These are phyloP conservation scores for Sinocyclocheilus anshuiensis DNA, from an alignment of 2,113 vertebrate genomes.

Conservation along the genomic window DNA sequence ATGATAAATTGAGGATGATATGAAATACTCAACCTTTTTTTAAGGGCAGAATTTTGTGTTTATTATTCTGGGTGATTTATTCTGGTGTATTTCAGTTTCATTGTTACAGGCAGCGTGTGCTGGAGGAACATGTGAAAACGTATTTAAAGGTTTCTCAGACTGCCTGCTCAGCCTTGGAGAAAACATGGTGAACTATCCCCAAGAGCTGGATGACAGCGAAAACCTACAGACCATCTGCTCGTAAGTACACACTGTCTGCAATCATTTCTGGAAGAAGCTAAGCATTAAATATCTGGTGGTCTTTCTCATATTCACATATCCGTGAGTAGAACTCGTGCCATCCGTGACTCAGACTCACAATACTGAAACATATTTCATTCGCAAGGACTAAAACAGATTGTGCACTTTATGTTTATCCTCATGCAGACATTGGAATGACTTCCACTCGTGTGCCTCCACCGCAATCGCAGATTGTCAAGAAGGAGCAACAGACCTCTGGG, in stretches of 20 bases:
- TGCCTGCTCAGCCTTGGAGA: slow-evolving; percentile 86
- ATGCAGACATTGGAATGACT: slow-evolving; percentile 86
- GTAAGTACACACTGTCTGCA: slow-evolving; percentile 71
- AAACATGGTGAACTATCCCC: slow-evolving; percentile 84
- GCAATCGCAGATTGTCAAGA: slow-evolving; percentile 88
- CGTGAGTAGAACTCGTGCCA: neutral
- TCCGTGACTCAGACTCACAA: neutral
- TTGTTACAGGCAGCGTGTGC: slow-evolving; percentile 81
- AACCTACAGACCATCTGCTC: slow-evolving; percentile 85
- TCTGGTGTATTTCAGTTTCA: slow-evolving; percentile 69
- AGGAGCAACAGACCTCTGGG: slow-evolving; percentile 86
- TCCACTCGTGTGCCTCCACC: slow-evolving; percentile 84
- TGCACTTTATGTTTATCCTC: slow-evolving; percentile 11
- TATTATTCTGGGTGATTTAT: neutral
- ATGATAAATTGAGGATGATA: neutral
- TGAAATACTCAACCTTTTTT: neutral
- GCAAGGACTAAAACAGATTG: neutral
- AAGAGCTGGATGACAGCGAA: slow-evolving; percentile 82
- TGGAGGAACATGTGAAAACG: slow-evolving; percentile 81
- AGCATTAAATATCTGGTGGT: neutral
- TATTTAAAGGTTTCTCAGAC: slow-evolving; percentile 86
- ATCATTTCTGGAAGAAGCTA: neutral
- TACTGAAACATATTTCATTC: neutral
- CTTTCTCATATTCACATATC: neutral
- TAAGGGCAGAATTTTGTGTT: neutral